Percentiles rank a stretch among this genome's conserved stretches.
Conservation (phyloP, 2,113 vertebrate species). For the Vulpes ferrilata region DNA sequence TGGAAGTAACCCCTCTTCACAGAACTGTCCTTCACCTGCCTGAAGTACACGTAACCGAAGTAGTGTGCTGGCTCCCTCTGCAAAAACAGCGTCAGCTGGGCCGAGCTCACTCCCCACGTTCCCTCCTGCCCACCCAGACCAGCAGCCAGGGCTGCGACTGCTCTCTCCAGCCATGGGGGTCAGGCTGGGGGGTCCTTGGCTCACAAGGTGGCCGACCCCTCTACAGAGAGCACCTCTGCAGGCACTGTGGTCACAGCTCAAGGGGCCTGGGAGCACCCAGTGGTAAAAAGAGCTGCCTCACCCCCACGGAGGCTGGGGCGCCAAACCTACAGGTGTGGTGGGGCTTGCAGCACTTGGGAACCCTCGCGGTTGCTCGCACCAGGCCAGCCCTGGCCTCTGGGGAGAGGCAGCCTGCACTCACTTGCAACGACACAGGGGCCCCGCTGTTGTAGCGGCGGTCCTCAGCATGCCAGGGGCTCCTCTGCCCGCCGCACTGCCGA, state of each 20-base stretch:
- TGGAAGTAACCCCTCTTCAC: slow-evolving; percentile 98
- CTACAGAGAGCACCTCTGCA: background rate
- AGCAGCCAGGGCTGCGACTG: rapidly evolving
- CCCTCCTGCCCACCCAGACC: background rate
- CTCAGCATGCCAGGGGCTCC: slow-evolving; percentile 71
- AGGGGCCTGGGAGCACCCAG: rapidly evolving
- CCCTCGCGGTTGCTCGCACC: rapidly evolving
- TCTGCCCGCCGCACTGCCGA: slow-evolving; percentile 92
- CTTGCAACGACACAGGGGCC: slow-evolving; percentile 91
- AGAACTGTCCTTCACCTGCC: slow-evolving; percentile 96
- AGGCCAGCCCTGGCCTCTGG: rapidly evolving
- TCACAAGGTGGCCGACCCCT: background rate
- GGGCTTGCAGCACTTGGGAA: too few species aligned
- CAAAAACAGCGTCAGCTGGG: background rate
- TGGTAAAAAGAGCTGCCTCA: too few species aligned
- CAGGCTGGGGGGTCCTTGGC: background rate
- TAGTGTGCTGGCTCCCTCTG: slow-evolving; percentile 94
- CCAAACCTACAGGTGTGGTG: background rate
- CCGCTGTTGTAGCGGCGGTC: slow-evolving; percentile 87
- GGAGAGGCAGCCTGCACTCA: slow-evolving; percentile 68
- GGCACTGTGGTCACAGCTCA: rapidly evolving
- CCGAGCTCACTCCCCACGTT: rapidly evolving
- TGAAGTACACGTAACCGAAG: slow-evolving; percentile 96
- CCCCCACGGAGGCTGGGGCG: background rate
- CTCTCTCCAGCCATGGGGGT: background rate